Conservation (phyloP, 2,797 vertebrate species). For the Pteropus rufus region DNA sequence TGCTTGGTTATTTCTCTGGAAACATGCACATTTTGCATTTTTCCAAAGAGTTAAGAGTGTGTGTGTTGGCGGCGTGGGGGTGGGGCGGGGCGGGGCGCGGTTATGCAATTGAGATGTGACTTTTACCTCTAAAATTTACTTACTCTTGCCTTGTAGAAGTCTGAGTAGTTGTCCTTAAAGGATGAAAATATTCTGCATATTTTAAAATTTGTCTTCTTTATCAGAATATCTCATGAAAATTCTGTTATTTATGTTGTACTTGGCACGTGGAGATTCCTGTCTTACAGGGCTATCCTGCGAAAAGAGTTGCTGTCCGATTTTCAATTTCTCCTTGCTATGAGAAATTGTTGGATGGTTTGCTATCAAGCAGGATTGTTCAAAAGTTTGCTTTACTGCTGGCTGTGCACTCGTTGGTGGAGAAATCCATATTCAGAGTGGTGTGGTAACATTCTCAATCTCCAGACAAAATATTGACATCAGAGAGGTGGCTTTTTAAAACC, state of each 20-base stretch:
- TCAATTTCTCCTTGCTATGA: not conserved
- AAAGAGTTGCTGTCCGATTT: not conserved
- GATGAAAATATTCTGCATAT: not conserved
- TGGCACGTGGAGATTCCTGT: not conserved
- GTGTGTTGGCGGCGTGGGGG: too few relatives aligned
- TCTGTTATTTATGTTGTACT: not conserved
- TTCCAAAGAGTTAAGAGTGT: not conserved
- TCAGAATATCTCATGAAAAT: constrained; percentile 26
- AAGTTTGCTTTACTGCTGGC: not conserved
- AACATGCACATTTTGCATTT: constrained; percentile 1
- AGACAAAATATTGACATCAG: not conserved
- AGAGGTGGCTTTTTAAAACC: not conserved
- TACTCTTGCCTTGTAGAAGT: not conserved
- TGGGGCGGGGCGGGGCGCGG: too few relatives aligned
- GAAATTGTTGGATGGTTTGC: not conserved
- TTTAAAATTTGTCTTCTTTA: constrained; percentile 44
- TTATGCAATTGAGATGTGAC: not conserved
- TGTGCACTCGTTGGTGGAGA: not conserved
- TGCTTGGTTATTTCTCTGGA: not conserved
- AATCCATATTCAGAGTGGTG: not conserved
- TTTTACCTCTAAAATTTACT: not conserved
- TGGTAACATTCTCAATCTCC: not conserved
- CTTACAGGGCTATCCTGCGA: not conserved
- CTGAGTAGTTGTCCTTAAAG: constrained; percentile 15
- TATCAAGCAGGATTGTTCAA: not conserved